A percentile compares a stretch with the other conserved stretches of the same genome.
Evolutionary conservation across 2,888 invertebrate species (phyloP).

Genomic region (Nowickia ferox): DNA sequence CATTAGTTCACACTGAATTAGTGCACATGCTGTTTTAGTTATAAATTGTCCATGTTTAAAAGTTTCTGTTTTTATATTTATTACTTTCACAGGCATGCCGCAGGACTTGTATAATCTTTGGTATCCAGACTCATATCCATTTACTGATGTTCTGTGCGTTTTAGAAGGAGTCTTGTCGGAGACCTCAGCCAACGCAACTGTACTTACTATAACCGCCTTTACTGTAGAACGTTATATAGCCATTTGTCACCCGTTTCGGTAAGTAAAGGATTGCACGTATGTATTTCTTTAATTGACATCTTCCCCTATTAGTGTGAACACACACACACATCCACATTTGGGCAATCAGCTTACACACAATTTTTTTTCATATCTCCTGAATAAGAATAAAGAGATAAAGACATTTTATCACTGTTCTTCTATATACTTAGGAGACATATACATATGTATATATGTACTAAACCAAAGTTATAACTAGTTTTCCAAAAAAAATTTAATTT

Average conservation of each 20-base stretch:
- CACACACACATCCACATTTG: not conserved
- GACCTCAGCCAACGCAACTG: conserved; percentile 93
- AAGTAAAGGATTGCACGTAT: conserved; percentile 72
- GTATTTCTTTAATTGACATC: conserved; percentile 20
- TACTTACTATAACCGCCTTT: conserved; percentile 93
- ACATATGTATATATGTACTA: not conserved
- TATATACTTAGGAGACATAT: not conserved
- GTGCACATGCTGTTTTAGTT: not conserved
- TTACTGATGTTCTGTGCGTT: conserved; percentile 91
- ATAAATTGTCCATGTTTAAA: not conserved
- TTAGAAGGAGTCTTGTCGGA: conserved; percentile 91
- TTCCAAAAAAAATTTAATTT: too few relatives aligned
- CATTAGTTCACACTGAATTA: not conserved
- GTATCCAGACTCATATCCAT: conserved; percentile 89
- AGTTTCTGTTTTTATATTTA: not conserved
- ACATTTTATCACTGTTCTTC: too few relatives aligned
- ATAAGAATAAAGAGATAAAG: too few relatives aligned
- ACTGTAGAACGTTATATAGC: conserved; percentile 94
- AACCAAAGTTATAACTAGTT: too few relatives aligned
- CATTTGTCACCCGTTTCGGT: conserved; percentile 91
- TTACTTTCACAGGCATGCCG: conserved; percentile 86
- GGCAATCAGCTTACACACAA: not conserved
- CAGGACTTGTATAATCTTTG: conserved; percentile 90
- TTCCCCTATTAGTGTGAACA: not conserved
- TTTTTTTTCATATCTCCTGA: too few relatives aligned